These are phyloP conservation scores for Tenualosa thibaudeaui DNA, from an alignment of 2,797 vertebrate species.

Conservation along the genomic window DNA sequence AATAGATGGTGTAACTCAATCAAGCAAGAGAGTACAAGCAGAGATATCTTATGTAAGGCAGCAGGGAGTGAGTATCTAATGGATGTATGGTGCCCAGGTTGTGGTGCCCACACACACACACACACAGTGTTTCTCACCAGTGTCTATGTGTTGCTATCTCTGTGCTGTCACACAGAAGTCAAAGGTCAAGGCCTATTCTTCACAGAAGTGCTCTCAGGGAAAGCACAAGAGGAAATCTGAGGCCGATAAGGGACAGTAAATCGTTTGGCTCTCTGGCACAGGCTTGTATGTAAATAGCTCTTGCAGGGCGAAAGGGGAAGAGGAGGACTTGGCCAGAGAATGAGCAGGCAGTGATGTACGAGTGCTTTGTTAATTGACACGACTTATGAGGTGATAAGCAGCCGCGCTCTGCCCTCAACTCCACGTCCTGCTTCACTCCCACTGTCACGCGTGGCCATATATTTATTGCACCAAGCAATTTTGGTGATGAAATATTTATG, in stretches of 20 bases:
- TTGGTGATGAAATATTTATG: constrained; percentile 69
- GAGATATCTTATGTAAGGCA: too few species aligned
- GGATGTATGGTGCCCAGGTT: not conserved
- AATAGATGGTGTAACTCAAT: not conserved
- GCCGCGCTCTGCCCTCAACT: constrained; percentile 50
- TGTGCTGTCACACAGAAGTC: constrained; percentile 58
- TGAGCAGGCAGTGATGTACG: constrained; percentile 64
- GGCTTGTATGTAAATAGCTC: not conserved
- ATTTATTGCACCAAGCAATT: constrained; percentile 70
- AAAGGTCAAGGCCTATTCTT: constrained; percentile 55
- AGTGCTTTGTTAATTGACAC: constrained; percentile 63
- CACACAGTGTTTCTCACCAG: not conserved
- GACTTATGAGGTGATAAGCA: constrained; percentile 64
- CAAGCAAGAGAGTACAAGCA: not conserved
- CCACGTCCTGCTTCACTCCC: constrained; percentile 55
- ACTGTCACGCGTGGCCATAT: constrained; percentile 52
- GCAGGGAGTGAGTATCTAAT: too few species aligned
- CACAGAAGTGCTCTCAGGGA: constrained; percentile 47
- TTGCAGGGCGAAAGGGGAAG: not conserved
- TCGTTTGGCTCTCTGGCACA: constrained; percentile 48
- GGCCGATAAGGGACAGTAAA: constrained; percentile 55
- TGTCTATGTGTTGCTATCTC: constrained; percentile 61
- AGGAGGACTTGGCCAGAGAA: constrained; percentile 62
- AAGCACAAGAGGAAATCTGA: constrained; percentile 63
- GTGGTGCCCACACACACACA: not conserved